Base-by-base conservation (phyloP, 2,113 vertebrate genomes). In the Microtus montanus region DNA sequence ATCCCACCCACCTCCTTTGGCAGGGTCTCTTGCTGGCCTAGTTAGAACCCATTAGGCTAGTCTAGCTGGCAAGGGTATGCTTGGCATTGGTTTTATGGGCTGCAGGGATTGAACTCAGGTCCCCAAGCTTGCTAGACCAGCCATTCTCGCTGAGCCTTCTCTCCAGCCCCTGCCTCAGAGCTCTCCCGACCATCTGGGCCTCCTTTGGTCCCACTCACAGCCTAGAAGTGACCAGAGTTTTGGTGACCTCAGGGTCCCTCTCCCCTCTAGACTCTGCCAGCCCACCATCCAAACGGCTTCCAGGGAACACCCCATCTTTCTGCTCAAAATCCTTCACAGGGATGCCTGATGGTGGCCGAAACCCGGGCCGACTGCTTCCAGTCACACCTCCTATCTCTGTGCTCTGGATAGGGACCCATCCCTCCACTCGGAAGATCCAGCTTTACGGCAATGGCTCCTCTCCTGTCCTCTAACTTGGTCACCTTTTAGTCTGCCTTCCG, bases 321-420 rank as follows among this genome's bases (percentile, higher is more conserved):
- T 26, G 63, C 86, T 90, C 83, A 49, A 26, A 95, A 54, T 54
- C 80, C 71, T 95, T 71, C 79, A 41, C 74, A 77, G 75, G 61
- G 2, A 73, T 28, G 68, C 85, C 47, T 9, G 47, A 10, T 1
- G 52, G 87, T 30, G 30, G 20, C 3, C 1, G 26, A 83, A 44
- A 64, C 61, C 33, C 35, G 1, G 44, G 35, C 33, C 74, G 0
- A 26, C 10, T 0, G 2, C 28, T 6, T 41, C 49, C 28, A 14
- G 78, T 15, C 91, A 44, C 20, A 26, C 17, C 54, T 90, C 19
- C 26, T 47, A 1, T 63, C 61, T n/a, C 61, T 30, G 3, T 22
- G 75, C 44, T 7, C 73, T 7, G 58, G 54, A 10, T 14, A 30
- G 87, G 77, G 15, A 24, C 90, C n/a, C 33, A 15, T 13, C 88